Conservation (phyloP, 2,888 invertebrate species). For the Apomyelois bistriatella region DNA sequence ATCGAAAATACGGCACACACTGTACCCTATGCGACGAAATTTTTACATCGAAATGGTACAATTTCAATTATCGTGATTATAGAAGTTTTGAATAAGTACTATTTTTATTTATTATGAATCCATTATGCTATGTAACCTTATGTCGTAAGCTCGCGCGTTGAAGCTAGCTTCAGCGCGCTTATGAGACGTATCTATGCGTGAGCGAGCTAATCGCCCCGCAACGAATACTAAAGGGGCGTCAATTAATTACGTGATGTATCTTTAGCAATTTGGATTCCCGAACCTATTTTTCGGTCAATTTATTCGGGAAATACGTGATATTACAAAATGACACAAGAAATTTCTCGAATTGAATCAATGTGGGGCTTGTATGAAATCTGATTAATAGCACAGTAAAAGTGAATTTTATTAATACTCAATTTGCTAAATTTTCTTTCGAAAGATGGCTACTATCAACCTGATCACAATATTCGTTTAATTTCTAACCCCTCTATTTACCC, state of each 20-base stretch:
- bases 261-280: neutral
- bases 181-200: neutral
- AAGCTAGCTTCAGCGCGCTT: slow-evolving; percentile 14
- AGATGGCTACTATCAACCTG: too few species aligned
- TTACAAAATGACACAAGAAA: too few species aligned
- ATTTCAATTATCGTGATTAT: slow-evolving; percentile 58
- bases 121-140: slow-evolving; percentile 56
- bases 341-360: neutral
- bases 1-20: slow-evolving; percentile 36
- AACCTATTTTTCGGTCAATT: neutral
- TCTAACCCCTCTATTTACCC: too few species aligned
- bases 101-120: slow-evolving; percentile 57
- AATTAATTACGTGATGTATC: neutral
- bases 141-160: slow-evolving; percentile 47
- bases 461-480: too few species aligned
- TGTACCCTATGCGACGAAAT: slow-evolving; percentile 73
- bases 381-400: neutral
- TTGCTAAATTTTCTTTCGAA: too few species aligned
- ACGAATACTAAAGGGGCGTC: neutral
- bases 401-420: too few species aligned
- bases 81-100: slow-evolving; percentile 72
- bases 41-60: slow-evolving; percentile 65
- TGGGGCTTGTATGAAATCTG: neutral
- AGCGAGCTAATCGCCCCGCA: neutral
- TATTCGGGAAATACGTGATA: neutral